phyloP scores from a whole-genome alignment of 2,113 vertebrate species.

The Pungitius pungitius region DNA sequence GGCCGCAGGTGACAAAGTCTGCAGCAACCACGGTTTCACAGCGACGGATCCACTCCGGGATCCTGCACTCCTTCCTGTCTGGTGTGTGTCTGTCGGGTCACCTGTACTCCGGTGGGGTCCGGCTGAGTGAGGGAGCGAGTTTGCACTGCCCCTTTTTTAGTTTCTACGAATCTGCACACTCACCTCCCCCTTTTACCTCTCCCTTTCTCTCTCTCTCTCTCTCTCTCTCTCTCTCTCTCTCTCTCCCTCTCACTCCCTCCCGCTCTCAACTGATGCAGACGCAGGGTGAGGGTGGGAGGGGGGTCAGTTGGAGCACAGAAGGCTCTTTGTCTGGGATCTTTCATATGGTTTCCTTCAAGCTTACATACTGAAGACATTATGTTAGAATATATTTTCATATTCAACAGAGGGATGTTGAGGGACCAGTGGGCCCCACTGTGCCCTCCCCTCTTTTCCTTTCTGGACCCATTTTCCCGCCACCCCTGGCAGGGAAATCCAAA shows the following conservation, averaged over 20 bases:
- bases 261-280: conserved; percentile 58
- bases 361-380: conserved; percentile 87
- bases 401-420: conserved; percentile 66
- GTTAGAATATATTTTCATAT: conserved; percentile 82
- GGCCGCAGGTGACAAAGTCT: conserved; percentile 55
- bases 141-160: conserved; percentile 76
- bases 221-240: conserved; percentile 16
- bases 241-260: conserved; percentile 25
- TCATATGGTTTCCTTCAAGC: conserved; percentile 86
- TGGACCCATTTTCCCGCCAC: conserved; percentile 58
- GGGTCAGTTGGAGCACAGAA: conserved; percentile 82
- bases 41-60: conserved; percentile 40
- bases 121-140: conserved; percentile 56
- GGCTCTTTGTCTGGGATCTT: conserved; percentile 82
- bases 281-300: conserved; percentile 72
- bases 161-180: conserved; percentile 57
- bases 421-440: conserved; percentile 52
- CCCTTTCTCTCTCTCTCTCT: conserved; percentile 21
- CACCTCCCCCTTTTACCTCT: conserved; percentile 58
- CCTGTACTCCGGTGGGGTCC: conserved; percentile 73
- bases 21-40: conserved; percentile 24
- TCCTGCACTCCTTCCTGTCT: conserved; percentile 44
- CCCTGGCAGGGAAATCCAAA: conserved; percentile 50
- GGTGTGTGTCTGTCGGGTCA: conserved; percentile 63
- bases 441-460: conserved; percentile 21